These are phyloP conservation scores for Plutomurus gul DNA, from an alignment of 1,140 invertebrate species.

Conservation along the genomic window DNA sequence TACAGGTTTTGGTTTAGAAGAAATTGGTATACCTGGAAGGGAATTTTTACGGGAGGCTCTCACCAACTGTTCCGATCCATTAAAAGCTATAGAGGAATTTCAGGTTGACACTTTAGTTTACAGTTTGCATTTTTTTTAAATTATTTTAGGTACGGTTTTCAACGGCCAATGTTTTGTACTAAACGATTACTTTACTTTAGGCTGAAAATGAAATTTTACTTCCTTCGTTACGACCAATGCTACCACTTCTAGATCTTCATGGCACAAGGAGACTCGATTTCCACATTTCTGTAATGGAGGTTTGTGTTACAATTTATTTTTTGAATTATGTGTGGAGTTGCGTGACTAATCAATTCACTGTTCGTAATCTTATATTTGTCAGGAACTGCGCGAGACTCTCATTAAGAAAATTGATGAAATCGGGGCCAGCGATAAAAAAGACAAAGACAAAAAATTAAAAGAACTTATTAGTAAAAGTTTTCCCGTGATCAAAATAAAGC, in stretches of 20 bases:
- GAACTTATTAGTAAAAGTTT: constrained; percentile 92
- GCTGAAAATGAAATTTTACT: constrained; percentile 91
- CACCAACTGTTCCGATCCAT: constrained; percentile 92
- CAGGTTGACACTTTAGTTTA: constrained; percentile 67
- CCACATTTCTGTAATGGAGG: constrained; percentile 90
- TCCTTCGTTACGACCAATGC: constrained; percentile 88
- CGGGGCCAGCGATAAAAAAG: constrained; percentile 67
- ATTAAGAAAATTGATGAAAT: constrained; percentile 86
- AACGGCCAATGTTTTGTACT: too few relatives aligned
- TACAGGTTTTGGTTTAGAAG: constrained; percentile 70
- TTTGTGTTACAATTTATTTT: constrained; percentile 44
- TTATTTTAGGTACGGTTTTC: neutral
- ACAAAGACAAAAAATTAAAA: constrained; percentile 85
- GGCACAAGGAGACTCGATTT: constrained; percentile 89
- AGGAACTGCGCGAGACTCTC: constrained; percentile 85
- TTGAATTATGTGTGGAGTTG: neutral
- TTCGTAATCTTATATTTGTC: neutral
- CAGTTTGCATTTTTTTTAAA: neutral
- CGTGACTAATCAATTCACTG: neutral
- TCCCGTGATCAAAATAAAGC: constrained; percentile 86
- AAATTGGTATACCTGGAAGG: constrained; percentile 89
- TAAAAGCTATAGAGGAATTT: constrained; percentile 97
- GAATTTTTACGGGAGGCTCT: constrained; percentile 85
- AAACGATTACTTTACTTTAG: constrained; percentile 62
- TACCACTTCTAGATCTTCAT: constrained; percentile 91